Evolutionary conservation across 2,797 vertebrate species (phyloP), one percentile per base, ranked within the genome.

Genomic region (Siniperca undulata): DNA sequence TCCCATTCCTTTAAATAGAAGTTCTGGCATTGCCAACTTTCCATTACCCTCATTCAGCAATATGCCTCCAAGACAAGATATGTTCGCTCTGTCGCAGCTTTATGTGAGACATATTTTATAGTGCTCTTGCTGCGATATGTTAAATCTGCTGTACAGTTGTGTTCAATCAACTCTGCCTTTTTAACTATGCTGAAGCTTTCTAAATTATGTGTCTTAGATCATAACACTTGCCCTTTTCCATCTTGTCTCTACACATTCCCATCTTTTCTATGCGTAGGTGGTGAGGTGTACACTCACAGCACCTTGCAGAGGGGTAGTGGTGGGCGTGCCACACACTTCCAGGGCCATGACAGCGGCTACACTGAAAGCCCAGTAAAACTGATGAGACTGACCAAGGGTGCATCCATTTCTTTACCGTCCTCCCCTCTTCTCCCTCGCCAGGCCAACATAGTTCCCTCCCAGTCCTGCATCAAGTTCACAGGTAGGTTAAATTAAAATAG

Each of bases 331-430:
- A 70, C 90, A 46, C 92, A 90, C 58, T 59, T 80, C 81, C 91
- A 84, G 8, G 95, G 95, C 36, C 89, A 73, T 27, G 84, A 93
- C 20, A 1, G 55, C 7, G 80, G 87, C 34, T 79, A 71, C 30
- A 89, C 91, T 46, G 88, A 92, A 0, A 68, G 80, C 77, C 80
- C 92, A 0, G 92, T 88, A 55, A 96, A 95, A 65, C 90, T 84
- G 70, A 91, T 82, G 81, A 96, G 94, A 77, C 77, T 98, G 91
- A 95, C 97, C 70, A 98, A 97, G 93, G 97, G 97, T 2, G 95
- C 97, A 73, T 99, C 99, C 2, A 96, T 99, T 92, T 99, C 99
- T 0, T 89, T 99, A 80, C 99, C 99, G 0, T 98, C 98, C n/a
- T 99, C 99, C 0, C 99, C 98, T n/a, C 94, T 99, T 83, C 95